These are phyloP conservation scores for Siniperca chuatsi DNA, from an alignment of 2,113 vertebrate species.

Conservation along the genomic window DNA sequence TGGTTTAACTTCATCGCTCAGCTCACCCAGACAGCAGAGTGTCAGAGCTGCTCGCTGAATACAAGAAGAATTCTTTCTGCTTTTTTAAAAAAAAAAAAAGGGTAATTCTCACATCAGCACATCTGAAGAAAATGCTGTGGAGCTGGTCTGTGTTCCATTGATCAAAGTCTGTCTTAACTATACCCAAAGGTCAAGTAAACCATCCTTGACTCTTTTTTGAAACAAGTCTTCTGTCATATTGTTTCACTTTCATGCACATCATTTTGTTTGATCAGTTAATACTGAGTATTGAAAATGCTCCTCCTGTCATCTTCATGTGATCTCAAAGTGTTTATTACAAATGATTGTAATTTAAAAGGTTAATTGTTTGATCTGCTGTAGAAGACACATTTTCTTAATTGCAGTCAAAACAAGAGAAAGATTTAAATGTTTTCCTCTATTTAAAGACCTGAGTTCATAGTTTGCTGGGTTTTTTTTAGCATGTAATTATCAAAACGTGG, in stretches of 20 bases:
- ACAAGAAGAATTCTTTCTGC: slow-evolving; percentile 39
- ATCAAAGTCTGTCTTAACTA: slow-evolving; percentile 48
- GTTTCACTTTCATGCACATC: background rate
- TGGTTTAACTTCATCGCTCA: slow-evolving; percentile 36
- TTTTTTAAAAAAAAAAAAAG: background rate
- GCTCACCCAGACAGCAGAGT: slow-evolving; percentile 40
- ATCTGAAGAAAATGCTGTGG: background rate
- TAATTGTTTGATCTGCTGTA: slow-evolving; percentile 1
- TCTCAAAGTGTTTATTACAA: background rate
- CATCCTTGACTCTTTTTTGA: slow-evolving; percentile 10
- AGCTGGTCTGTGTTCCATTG: slow-evolving; percentile 29
- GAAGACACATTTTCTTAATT: background rate
- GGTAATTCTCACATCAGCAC: slow-evolving; percentile 53
- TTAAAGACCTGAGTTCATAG: background rate
- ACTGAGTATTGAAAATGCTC: background rate
- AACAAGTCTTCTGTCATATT: slow-evolving; percentile 15
- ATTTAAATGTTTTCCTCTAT: too few relatives aligned
- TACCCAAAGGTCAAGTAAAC: slow-evolving; percentile 53
- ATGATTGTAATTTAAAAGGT: background rate
- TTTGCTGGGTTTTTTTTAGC: background rate
- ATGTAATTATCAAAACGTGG: too few relatives aligned
- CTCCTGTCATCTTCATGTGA: background rate
- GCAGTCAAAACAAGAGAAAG: background rate
- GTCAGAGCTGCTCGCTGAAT: slow-evolving; percentile 37
- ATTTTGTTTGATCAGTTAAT: background rate